phyloP scores from a whole-genome alignment of 2,888 invertebrate genomes.

The Noctuana brunneofusca region DNA sequence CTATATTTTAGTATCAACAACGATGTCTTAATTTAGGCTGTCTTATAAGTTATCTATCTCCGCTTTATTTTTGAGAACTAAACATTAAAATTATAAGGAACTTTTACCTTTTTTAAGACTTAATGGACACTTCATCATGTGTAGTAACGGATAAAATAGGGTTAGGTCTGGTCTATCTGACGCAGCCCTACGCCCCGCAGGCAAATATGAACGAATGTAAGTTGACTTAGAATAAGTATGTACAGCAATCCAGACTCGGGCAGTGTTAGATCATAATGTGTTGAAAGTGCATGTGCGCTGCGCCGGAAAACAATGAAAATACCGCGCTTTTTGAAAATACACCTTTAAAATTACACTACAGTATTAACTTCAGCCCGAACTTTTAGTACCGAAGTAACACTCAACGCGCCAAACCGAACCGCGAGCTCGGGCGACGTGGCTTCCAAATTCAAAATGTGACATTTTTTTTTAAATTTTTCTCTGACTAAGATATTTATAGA shows the following conservation, averaged over 20 bases:
- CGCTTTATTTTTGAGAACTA: no score
- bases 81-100: background rate
- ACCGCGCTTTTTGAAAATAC: conserved; percentile 52
- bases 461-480: conserved; percentile 46
- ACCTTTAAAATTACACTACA: conserved; percentile 33
- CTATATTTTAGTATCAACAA: no score
- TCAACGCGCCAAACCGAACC: conserved; percentile 47
- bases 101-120: no score
- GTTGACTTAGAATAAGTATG: conserved; percentile 84
- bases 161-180: conserved; percentile 52
- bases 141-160: no score
- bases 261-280: conserved; percentile 84
- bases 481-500: conserved; percentile 34
- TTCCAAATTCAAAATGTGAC: conserved; percentile 56
- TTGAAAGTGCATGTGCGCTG: conserved; percentile 80
- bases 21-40: no score
- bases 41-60: no score
- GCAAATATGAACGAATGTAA: conserved; percentile 84
- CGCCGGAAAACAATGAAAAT: conserved; percentile 72
- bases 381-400: conserved; percentile 38
- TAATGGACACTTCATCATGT: no score
- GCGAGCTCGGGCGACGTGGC: conserved; percentile 37
- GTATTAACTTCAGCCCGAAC: conserved; percentile 38
- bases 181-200: conserved; percentile 80
- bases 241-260: conserved; percentile 80